These are phyloP conservation scores for Polydrusus tereticollis DNA, from an alignment of 2,888 invertebrate species.

Conservation along the genomic window DNA sequence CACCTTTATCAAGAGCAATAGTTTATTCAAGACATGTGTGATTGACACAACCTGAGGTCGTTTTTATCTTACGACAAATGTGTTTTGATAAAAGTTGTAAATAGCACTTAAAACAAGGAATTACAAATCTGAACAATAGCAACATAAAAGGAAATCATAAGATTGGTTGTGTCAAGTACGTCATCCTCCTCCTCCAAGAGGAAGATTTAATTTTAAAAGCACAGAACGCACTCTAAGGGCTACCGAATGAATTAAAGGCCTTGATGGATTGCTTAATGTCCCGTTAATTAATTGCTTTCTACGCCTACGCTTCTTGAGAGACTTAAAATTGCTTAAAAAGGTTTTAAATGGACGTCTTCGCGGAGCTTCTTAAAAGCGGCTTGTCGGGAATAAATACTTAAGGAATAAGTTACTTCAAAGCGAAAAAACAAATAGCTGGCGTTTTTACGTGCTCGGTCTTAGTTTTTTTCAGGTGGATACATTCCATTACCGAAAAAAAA, in stretches of 20 bases:
- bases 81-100: too few relatives aligned
- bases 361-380: slow-evolving; percentile 36
- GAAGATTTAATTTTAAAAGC: slow-evolving; percentile 49
- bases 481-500: slow-evolving; percentile 2
- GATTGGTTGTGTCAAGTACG: slow-evolving; percentile 8
- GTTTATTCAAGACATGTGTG: too few relatives aligned
- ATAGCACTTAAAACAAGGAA: too few relatives aligned
- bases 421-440: slow-evolving; percentile 32
- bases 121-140: background rate
- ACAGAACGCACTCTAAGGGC: slow-evolving; percentile 44
- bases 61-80: too few relatives aligned
- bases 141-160: background rate
- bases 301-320: slow-evolving; percentile 46
- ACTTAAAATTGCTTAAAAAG: slow-evolving; percentile 47
- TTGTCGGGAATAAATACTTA: slow-evolving; percentile 27
- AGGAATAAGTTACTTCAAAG: slow-evolving; percentile 30
- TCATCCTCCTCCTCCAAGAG: slow-evolving; percentile 35
- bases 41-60: too few relatives aligned
- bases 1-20: too few relatives aligned
- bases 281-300: slow-evolving; percentile 61
- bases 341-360: slow-evolving; percentile 48
- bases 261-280: slow-evolving; percentile 63
- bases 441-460: slow-evolving; percentile 2
- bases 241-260: slow-evolving; percentile 57
- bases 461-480: slow-evolving; percentile 24